Evolutionary conservation across 2,797 vertebrate species (phyloP).

Genomic region (Champsocephalus gunnari): DNA sequence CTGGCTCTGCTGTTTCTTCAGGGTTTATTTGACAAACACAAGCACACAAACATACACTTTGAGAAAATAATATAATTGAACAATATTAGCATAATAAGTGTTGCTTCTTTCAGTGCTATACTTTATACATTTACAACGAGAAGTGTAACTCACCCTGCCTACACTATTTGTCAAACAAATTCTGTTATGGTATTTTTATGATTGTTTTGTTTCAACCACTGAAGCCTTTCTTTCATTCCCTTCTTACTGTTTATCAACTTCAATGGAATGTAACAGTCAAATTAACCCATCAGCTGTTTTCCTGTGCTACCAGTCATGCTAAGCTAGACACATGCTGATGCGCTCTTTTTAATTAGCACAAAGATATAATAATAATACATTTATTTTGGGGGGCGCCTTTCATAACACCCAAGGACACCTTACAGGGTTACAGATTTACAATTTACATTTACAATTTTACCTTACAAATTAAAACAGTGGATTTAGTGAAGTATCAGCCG

Average conservation of each 20-base stretch:
- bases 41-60: background rate
- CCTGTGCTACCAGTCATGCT: background rate
- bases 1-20: constrained; percentile 19
- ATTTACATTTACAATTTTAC: too few relatives aligned
- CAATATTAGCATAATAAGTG: background rate
- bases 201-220: constrained; percentile 8
- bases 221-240: background rate
- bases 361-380: background rate
- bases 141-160: background rate
- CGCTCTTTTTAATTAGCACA: background rate
- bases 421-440: too few relatives aligned
- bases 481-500: too few relatives aligned
- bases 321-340: background rate
- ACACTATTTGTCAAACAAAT: too few relatives aligned
- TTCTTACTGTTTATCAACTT: constrained; percentile 3
- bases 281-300: constrained; percentile 1
- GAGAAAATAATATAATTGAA: background rate
- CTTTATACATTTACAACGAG: background rate
- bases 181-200: constrained; percentile 25
- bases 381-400: too few relatives aligned
- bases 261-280: background rate
- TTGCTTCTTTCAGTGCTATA: background rate
- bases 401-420: too few relatives aligned
- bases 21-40: background rate
- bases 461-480: too few relatives aligned